Evolutionary conservation across 2,888 invertebrate genomes (phyloP).

Genomic region (Agonum fuliginosum): DNA sequence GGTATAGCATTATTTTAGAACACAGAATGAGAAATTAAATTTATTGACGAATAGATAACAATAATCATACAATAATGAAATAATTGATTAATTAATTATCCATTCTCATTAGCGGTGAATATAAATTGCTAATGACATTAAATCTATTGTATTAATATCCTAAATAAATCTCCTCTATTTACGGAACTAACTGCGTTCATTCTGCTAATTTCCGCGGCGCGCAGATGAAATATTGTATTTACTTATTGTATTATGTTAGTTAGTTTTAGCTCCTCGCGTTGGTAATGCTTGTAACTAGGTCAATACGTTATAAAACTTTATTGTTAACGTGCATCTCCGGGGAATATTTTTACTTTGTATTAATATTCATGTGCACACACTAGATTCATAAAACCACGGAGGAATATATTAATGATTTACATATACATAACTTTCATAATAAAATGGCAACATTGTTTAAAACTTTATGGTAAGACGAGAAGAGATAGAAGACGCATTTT

Average conservation of each 20-base stretch:
- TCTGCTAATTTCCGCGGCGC: not conserved
- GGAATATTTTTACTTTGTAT: slow-evolving; percentile 32
- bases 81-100: slow-evolving; percentile 35
- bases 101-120: slow-evolving; percentile 14
- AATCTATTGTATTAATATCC: slow-evolving; percentile 21
- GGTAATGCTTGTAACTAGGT: slow-evolving; percentile 1
- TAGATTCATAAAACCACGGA: slow-evolving; percentile 7
- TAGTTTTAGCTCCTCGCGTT: not conserved
- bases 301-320: slow-evolving; percentile 9
- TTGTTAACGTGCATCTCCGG: slow-evolving; percentile 16
- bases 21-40: not conserved
- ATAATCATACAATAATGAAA: slow-evolving; percentile 1
- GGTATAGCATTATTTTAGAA: not conserved
- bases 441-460: not conserved
- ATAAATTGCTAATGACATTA: slow-evolving; percentile 35
- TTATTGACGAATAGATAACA: slow-evolving; percentile 26
- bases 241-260: slow-evolving; percentile 14
- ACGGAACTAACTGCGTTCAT: not conserved
- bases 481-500: not conserved
- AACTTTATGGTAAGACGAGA: not conserved
- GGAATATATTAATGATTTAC: slow-evolving; percentile 7
- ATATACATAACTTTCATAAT: slow-evolving; percentile 12
- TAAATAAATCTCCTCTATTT: not conserved
- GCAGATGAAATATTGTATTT: slow-evolving; percentile 21
- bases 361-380: slow-evolving; percentile 27